A percentile compares a stretch with the other conserved stretches of the same genome.
phyloP scores from a whole-genome alignment of 2,888 invertebrate genomes.

The Trimorus sp. region DNA sequence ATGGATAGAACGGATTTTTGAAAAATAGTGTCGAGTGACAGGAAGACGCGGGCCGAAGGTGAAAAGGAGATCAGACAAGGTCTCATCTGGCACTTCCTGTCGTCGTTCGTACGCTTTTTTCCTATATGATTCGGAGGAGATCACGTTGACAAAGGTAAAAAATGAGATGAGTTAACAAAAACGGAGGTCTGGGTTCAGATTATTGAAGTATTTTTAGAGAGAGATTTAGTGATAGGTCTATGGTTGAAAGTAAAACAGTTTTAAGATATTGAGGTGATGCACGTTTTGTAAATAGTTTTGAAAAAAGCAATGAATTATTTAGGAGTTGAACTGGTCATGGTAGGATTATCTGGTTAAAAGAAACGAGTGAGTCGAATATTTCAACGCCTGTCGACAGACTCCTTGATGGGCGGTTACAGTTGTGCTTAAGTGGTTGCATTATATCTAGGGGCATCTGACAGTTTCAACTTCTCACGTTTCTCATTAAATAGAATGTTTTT shows the following conservation, averaged over 20 bases:
- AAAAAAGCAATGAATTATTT: background rate
- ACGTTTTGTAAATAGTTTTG: too few species aligned
- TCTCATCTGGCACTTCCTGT: constrained; percentile 61
- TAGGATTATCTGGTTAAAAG: background rate
- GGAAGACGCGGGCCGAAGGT: constrained; percentile 70
- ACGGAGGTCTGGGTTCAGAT: too few species aligned
- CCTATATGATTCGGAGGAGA: background rate
- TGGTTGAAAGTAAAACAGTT: too few species aligned
- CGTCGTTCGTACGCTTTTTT: constrained; percentile 5
- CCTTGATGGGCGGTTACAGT: constrained; percentile 7
- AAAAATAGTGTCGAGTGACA: constrained; percentile 73
- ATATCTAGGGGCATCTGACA: constrained; percentile 16
- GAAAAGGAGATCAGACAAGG: constrained; percentile 43
- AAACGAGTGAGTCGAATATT: background rate
- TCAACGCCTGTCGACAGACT: constrained; percentile 27
- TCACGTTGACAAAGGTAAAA: background rate
- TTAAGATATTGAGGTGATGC: too few species aligned
- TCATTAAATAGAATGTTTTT: too few species aligned
- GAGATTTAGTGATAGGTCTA: too few species aligned
- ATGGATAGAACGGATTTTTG: constrained; percentile 69
- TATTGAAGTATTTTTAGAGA: too few species aligned
- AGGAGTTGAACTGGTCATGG: background rate
- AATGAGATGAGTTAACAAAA: too few species aligned
- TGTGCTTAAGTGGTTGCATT: constrained; percentile 31
- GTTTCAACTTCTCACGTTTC: background rate